A percentile compares a stretch with the other conserved stretches of the same genome.
Conservation (phyloP, 2,888 invertebrate genomes). For the Lasioglossum leucozonium region DNA sequence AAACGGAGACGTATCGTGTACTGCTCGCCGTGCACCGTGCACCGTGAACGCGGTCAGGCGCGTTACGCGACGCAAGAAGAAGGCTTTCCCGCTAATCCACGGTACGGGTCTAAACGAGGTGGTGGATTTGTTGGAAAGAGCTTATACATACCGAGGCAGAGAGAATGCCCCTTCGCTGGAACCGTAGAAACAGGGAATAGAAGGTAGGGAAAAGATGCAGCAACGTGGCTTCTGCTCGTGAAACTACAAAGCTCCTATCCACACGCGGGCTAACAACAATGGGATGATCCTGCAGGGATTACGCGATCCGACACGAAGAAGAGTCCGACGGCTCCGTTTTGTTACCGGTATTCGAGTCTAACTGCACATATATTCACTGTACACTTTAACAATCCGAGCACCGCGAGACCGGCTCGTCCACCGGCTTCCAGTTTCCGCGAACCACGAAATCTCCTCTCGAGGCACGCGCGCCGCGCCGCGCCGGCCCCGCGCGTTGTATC, state of each 20-base stretch:
- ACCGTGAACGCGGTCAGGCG: slow-evolving; percentile 81
- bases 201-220: slow-evolving; percentile 59
- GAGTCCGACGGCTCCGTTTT: slow-evolving; percentile 63
- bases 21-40: not conserved
- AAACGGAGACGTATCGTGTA: not conserved
- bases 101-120: slow-evolving; percentile 82
- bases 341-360: slow-evolving; percentile 67
- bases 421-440: slow-evolving; percentile 15
- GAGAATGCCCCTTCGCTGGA: slow-evolving; percentile 57
- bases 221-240: slow-evolving; percentile 72
- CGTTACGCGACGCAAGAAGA: slow-evolving; percentile 79
- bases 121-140: slow-evolving; percentile 84
- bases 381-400: slow-evolving; percentile 72
- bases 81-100: slow-evolving; percentile 81
- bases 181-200: slow-evolving; percentile 60
- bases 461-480: slow-evolving; percentile 15
- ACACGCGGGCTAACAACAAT: slow-evolving; percentile 81
- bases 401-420: slow-evolving; percentile 37
- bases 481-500: not conserved
- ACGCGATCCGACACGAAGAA: slow-evolving; percentile 73
- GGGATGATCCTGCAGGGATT: slow-evolving; percentile 80
- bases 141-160: slow-evolving; percentile 78
- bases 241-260: slow-evolving; percentile 81
- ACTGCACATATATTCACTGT: slow-evolving; percentile 47
- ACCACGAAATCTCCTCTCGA: slow-evolving; percentile 28